phyloP scores from a whole-genome alignment of 2,888 invertebrate species.

The Drosophila dives region DNA sequence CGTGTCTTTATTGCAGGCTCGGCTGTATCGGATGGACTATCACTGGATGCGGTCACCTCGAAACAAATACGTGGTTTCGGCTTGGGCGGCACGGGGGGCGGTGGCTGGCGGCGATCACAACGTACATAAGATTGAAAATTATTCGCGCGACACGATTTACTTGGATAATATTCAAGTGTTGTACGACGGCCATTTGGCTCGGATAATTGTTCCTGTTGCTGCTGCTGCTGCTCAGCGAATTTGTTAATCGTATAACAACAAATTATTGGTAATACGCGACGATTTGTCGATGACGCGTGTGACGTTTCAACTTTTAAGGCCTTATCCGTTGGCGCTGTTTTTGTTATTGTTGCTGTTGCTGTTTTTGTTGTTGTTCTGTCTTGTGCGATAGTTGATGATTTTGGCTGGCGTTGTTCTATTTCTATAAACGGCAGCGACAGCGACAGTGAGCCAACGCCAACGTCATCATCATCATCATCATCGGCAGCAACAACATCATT shows the following conservation, averaged over 20 bases:
- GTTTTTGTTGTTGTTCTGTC: conserved; percentile 48
- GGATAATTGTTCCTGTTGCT: conserved; percentile 7
- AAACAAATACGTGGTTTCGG: conserved; percentile 50
- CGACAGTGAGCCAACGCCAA: conserved; percentile 58
- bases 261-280: conserved; percentile 77
- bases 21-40: conserved; percentile 13
- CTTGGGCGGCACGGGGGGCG: conserved; percentile 69
- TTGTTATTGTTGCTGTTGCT: conserved; percentile 51
- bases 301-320: conserved; percentile 56
- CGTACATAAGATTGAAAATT: conserved; percentile 37
- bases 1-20: conserved; percentile 69
- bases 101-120: conserved; percentile 48
- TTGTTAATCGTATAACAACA: conserved; percentile 83
- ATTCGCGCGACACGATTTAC: conserved; percentile 37
- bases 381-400: conserved; percentile 62
- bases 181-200: neutral
- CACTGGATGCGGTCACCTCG: conserved; percentile 50
- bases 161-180: conserved; percentile 22
- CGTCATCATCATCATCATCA: conserved; percentile 66
- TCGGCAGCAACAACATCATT: conserved; percentile 32
- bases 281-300: conserved; percentile 64
- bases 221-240: conserved; percentile 34
- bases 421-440: conserved; percentile 69
- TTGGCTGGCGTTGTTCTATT: conserved; percentile 73
- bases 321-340: conserved; percentile 48